These are phyloP conservation scores for Spodoptera exigua DNA, from an alignment of 2,888 invertebrate genomes.

Conservation along the genomic window DNA sequence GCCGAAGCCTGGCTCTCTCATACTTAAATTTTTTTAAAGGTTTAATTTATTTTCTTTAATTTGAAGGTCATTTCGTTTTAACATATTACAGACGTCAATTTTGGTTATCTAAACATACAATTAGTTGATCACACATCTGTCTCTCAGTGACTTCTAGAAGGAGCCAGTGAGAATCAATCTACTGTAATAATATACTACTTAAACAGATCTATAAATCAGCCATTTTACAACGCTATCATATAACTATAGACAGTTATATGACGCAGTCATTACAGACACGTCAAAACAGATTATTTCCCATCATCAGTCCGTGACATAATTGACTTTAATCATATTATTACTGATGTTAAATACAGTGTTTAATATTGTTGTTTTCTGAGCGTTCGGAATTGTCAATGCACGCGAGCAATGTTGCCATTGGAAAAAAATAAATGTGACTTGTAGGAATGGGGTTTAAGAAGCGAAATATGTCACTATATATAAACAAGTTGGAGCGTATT, in stretches of 20 bases:
- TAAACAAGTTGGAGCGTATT: no score
- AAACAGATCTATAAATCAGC: constrained; percentile 1
- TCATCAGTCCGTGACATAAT: constrained; percentile 33
- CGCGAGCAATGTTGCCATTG: constrained; percentile 28
- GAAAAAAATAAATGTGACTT: background rate
- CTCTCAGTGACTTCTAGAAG: no score
- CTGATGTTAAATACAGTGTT: constrained; percentile 29
- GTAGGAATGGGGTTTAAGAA: no score
- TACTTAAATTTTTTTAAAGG: no score
- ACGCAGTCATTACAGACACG: constrained; percentile 8
- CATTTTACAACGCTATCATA: constrained; percentile 25
- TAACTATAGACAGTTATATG: constrained; percentile 19
- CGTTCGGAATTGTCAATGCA: constrained; percentile 25
- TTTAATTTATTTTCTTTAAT: no score
- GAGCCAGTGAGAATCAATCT: no score
- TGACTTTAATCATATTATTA: constrained; percentile 28
- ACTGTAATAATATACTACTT: constrained; percentile 5
- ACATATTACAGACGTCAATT: no score
- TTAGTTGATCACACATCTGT: no score
- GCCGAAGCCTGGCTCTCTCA: no score
- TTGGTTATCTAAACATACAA: no score
- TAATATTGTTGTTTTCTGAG: constrained; percentile 38
- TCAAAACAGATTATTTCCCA: constrained; percentile 16
- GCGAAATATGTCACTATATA: no score
- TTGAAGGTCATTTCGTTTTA: no score